Conservation (phyloP, 1,140 invertebrate species). For the Drosophila virilis region DNA sequence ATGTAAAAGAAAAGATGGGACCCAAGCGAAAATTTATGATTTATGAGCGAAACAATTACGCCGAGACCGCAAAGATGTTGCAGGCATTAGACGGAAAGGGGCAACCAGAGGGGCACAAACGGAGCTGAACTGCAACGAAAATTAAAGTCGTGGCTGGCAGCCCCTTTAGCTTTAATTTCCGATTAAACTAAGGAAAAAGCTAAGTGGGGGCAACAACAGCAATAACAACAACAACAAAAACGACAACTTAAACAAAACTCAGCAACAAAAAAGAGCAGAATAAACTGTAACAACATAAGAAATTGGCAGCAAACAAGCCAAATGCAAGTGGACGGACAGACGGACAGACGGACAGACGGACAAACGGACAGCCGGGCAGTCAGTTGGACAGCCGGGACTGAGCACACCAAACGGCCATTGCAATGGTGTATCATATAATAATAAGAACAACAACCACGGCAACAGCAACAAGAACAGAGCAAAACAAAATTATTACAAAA, state of each 20-base stretch:
- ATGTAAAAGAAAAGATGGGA: constrained; percentile 59
- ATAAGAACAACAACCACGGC: constrained; percentile 65
- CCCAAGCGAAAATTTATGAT: constrained; percentile 70
- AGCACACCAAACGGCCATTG: constrained; percentile 63
- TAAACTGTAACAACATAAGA: constrained; percentile 74
- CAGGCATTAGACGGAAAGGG: constrained; percentile 54
- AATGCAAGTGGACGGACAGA: constrained; percentile 28
- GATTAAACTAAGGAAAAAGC: constrained; percentile 68
- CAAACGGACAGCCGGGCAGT: background rate
- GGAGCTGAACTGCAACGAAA: constrained; percentile 67
- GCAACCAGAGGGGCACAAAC: constrained; percentile 33
- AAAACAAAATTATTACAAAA: constrained; percentile 77
- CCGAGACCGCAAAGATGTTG: constrained; percentile 65
- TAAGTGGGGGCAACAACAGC: constrained; percentile 52
- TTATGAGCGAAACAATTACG: constrained; percentile 78
- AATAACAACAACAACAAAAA: constrained; percentile 5
- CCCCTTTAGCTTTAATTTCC: constrained; percentile 80
- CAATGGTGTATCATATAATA: constrained; percentile 81
- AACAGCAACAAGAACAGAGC: constrained; percentile 18
- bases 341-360: background rate
- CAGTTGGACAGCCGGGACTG: background rate
- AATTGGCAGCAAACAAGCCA: constrained; percentile 74
- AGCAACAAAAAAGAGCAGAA: constrained; percentile 62
- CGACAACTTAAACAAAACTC: constrained; percentile 32
- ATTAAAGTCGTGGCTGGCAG: constrained; percentile 77